Percentiles rank a stretch among this genome's conserved stretches.
Evolutionary conservation across 92 coral and sea anemone genomes (phyloP).

Genomic region (Siderastrea radians): DNA sequence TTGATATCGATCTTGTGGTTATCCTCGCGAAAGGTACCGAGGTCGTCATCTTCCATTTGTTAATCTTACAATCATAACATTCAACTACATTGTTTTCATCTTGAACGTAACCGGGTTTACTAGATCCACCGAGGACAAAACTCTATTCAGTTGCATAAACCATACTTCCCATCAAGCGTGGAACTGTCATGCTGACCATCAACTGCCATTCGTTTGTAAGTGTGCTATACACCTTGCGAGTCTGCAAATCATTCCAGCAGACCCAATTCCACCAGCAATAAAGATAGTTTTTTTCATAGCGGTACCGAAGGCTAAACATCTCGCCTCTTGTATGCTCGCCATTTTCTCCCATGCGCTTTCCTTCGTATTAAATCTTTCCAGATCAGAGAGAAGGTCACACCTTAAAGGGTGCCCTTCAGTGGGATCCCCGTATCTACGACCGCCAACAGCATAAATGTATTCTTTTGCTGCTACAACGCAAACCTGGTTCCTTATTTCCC

Average conservation of each 20-base stretch:
- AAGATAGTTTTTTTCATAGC: not conserved
- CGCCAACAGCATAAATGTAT: not conserved
- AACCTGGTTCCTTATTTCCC: not conserved
- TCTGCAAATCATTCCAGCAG: not conserved
- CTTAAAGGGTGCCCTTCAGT: not conserved
- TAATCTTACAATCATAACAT: not conserved
- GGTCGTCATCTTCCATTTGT: not conserved
- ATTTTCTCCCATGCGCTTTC: not conserved
- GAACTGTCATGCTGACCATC: not conserved
- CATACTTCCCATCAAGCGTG: constrained; percentile 1
- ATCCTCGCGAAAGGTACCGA: not conserved
- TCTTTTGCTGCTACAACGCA: not conserved
- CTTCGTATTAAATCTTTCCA: not conserved
- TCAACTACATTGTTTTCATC: not conserved
- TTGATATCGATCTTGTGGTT: not conserved
- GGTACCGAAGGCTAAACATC: not conserved
- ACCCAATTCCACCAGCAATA: constrained; percentile 5
- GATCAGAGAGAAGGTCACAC: not conserved
- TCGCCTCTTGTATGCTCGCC: not conserved
- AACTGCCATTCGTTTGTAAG: constrained; percentile 12
- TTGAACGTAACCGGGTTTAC: not conserved
- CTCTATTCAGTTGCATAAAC: not conserved
- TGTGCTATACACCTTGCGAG: not conserved
- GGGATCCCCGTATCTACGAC: not conserved
- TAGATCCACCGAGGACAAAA: not conserved